A percentile compares a stretch with the other conserved stretches of the same genome.
Evolutionary conservation across 2,797 vertebrate species (phyloP).

Genomic region (Sciaenops ocellatus): DNA sequence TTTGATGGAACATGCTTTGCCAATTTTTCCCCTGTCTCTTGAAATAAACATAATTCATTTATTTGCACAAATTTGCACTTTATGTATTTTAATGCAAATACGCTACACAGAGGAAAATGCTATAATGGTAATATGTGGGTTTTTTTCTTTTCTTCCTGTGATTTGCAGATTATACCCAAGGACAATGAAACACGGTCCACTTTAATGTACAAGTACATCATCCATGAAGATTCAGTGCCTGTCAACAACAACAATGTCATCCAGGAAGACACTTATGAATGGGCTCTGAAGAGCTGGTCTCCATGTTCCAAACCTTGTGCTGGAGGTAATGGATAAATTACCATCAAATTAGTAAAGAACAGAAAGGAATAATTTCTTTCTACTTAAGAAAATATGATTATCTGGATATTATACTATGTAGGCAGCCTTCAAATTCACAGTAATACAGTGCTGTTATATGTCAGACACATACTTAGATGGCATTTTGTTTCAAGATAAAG

Average conservation of each 20-base stretch:
- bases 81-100: slow-evolving; percentile 57
- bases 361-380: not conserved
- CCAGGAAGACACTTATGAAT: slow-evolving; percentile 95
- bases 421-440: not conserved
- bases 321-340: slow-evolving; percentile 86
- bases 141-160: not conserved
- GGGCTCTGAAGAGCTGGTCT: slow-evolving; percentile 98
- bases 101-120: not conserved
- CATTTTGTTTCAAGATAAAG: not conserved
- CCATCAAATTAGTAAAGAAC: slow-evolving; percentile 4
- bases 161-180: slow-evolving; percentile 91
- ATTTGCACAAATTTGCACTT: slow-evolving; percentile 19
- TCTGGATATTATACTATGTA: not conserved
- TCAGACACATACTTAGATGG: no score
- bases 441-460: no score
- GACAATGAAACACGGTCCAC: slow-evolving; percentile 94
- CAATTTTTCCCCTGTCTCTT: not conserved
- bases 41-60: not conserved
- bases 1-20: not conserved
- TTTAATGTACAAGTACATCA: slow-evolving; percentile 95
- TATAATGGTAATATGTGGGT: not conserved
- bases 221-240: slow-evolving; percentile 96
- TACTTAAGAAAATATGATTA: no score
- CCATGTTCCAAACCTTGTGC: slow-evolving; percentile 94
- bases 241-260: slow-evolving; percentile 98